Evolutionary conservation across 2,888 invertebrate genomes (phyloP), one percentile per base, ranked within the genome.

Genomic region (Phortica okadai): DNA sequence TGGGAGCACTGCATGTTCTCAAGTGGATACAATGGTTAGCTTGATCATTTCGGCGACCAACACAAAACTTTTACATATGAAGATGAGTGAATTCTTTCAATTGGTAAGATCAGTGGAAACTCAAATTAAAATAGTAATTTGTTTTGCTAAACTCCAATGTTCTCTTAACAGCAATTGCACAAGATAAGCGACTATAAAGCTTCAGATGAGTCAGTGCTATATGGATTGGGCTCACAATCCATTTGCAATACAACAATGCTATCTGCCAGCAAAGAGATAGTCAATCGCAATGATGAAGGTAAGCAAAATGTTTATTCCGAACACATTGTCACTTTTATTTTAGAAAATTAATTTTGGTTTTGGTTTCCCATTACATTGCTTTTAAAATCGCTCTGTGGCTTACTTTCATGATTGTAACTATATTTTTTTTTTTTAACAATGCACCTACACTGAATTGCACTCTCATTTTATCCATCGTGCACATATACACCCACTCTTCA

Each of bases 251-350:
- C 69, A 79, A 81, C 62, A 79, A 70, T 21, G 58, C 56, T 33
- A 14, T 62, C 56, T 25, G 50, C 69, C 69, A 42, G 58, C 58
- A 2, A 25, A 25, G 74, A 64, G 44, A 42, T 70, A 6, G 33
- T 74, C 0, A 88, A 80, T 77, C 87, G 88, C 54, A 85, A 88
- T 64, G 87, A 88, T 75, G 87, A 88, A 84, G 87, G 87, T 88
- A 56, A 21, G 77, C 16, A 16, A 21, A 25, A 59, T n/a, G n/a
- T n/a, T 56, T 11, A n/a, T 5, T 11, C 4, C n/a, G 56, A n/a
- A n/a, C 14, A 56, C 8, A 56, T 56, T 54, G 11, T n/a, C n/a
- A n/a, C n/a, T 6, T 56, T 56, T 54, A 6, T 54, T 56, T 56
- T n/a, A n/a, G 56, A n/a, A 56, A 56, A 56, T 21, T 45, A 0